Evolutionary conservation across 1,140 invertebrate species (phyloP), one percentile per base, ranked within the genome.

Genomic region (Drosophila azteca): DNA sequence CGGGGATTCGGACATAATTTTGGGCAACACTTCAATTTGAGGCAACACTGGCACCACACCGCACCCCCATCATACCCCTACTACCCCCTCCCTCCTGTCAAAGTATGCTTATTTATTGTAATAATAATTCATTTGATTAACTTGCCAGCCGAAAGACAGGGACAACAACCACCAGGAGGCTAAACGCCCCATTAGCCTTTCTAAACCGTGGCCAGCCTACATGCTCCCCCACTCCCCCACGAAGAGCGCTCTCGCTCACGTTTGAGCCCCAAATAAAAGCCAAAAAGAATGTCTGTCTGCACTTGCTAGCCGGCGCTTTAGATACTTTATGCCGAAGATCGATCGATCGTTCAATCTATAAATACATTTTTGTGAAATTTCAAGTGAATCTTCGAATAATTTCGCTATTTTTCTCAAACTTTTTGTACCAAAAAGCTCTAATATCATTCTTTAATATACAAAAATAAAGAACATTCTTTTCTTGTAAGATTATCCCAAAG

Each of bases 111-210:
- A 76, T 76, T 76, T 76, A 76, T 76, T 76, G 83, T 88, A 87
- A 88, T 87, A 88, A 87, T 87, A 87, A 87, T 88, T 88, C 83
- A 87, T 87, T 85, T 88, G 82, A 85, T 88, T 85, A 85, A 87
- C 69, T 87, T 50, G 58, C 50, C 63, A 59, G 50, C 58, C 53
- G 58, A 54, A 73, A 73, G 65, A 45, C n/a, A 43, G n/a, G 29
- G 54, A 55, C 48, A 31, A 57, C 35, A 59, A 51, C 44, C 57
- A 69, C 66, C 66, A 54, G 54, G 49, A 50, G 75, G 77, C 83
- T 87, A 85, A 85, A 85, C 83, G 84, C 82, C 82, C 82, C 82
- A 85, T 85, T 85, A 85, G 82, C 82, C 82, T 85, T 85, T 85
- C 82, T 85, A 85, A 85, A 85, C 74, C 70, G 62, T 59, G 71